These are phyloP conservation scores for Remorina albescens DNA, from an alignment of 2,797 vertebrate genomes.

Conservation along the genomic window DNA sequence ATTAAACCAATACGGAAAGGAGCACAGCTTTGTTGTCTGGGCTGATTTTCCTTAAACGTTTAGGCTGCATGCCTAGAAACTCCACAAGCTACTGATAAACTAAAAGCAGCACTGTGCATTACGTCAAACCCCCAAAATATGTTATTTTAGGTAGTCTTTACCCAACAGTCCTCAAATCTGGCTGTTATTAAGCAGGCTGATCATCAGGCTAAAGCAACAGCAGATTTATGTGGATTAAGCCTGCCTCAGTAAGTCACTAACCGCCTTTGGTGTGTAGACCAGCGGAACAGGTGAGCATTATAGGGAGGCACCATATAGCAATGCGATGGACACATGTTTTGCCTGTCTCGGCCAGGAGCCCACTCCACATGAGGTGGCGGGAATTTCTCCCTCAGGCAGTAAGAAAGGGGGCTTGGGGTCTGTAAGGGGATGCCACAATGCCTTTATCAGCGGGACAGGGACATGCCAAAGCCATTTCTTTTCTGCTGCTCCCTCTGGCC, in stretches of 20 bases:
- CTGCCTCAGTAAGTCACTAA: neutral
- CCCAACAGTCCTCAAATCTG: conserved; percentile 29
- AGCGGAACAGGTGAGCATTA: conserved; percentile 42
- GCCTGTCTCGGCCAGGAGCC: conserved; percentile 13
- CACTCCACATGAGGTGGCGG: conserved; percentile 19
- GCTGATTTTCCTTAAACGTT: conserved; percentile 13
- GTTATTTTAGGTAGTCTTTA: conserved; percentile 34
- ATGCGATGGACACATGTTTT: conserved; percentile 31
- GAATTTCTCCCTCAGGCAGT: conserved; percentile 31
- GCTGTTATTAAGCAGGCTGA: conserved; percentile 25
- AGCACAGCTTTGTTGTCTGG: conserved; percentile 11
- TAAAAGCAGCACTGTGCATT: conserved; percentile 4
- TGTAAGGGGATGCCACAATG: conserved; percentile 37
- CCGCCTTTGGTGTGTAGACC: neutral
- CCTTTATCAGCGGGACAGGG: conserved; percentile 43
- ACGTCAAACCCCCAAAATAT: conserved; percentile 29
- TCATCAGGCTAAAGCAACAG: conserved; percentile 1
- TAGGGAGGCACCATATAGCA: conserved; percentile 10
- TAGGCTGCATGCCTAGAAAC: neutral
- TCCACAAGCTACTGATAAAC: conserved; percentile 1
- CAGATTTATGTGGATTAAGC: conserved; percentile 12
- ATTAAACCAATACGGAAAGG: conserved; percentile 1
- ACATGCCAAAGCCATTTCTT: conserved; percentile 37
- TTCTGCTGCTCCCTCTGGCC: conserved; percentile 37
- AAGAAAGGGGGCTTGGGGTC: conserved; percentile 17